phyloP scores from a whole-genome alignment of 2,888 invertebrate genomes.

The Dermolepida albohirtum region DNA sequence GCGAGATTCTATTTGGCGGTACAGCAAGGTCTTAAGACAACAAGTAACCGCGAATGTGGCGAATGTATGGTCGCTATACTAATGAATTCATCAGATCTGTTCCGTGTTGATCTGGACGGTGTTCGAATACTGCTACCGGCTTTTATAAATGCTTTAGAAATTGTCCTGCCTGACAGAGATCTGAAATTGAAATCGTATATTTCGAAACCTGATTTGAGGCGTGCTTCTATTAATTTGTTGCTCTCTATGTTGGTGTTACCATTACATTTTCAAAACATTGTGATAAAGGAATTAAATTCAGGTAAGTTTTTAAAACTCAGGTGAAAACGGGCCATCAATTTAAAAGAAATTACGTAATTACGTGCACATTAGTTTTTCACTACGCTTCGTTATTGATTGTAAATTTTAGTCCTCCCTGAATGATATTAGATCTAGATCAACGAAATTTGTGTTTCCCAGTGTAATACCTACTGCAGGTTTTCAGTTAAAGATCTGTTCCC shows the following conservation, averaged over 20 bases:
- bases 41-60: slow-evolving; percentile 73
- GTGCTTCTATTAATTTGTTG: slow-evolving; percentile 91
- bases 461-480: too few species aligned
- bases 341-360: too few species aligned
- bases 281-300: slow-evolving; percentile 77
- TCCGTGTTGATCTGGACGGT: slow-evolving; percentile 92
- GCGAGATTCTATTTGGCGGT: slow-evolving; percentile 94
- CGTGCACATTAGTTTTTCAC: too few species aligned
- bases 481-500: too few species aligned
- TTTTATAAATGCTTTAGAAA: slow-evolving; percentile 89
- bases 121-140: slow-evolving; percentile 91
- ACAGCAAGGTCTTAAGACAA: slow-evolving; percentile 78
- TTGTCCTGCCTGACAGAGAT: slow-evolving; percentile 89
- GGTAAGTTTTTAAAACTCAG: slow-evolving; percentile 58
- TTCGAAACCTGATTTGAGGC: slow-evolving; percentile 83
- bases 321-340: too few species aligned
- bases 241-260: slow-evolving; percentile 93
- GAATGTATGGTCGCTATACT: slow-evolving; percentile 90
- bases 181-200: slow-evolving; percentile 79
- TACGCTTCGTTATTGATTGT: too few species aligned
- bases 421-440: too few species aligned
- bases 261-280: slow-evolving; percentile 86
- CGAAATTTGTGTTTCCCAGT: too few species aligned
- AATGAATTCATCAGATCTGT: slow-evolving; percentile 86
- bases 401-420: too few species aligned